Evolutionary conservation across 2,797 vertebrate genomes (phyloP), one percentile per base, ranked within the genome.

Genomic region (Selene dorsalis): DNA sequence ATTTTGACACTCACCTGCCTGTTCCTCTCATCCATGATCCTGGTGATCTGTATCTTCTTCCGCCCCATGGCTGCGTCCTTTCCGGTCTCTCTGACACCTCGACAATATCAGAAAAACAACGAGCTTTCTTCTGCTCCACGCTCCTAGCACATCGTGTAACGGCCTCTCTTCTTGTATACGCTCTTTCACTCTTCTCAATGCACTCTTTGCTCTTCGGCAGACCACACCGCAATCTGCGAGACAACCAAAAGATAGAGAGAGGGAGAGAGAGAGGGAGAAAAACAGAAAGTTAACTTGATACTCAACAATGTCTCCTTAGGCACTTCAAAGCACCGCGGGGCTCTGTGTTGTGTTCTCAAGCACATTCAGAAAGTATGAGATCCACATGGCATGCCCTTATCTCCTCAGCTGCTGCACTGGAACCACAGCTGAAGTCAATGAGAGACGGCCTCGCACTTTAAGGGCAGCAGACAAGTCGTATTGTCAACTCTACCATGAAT

Each of bases 31-130:
- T 99, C 98, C 97, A 99, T 97, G 95, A 99, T 99, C 95, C 98
- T 95, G 60, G 97, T 98, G 94, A 99, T 99, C 93, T 99, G 98
- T 95, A 99, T 99, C 97, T 99, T 99, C 96, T 99, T 99, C 87
- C 98, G 96, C 94, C 98, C 98, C 98, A 99, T 99, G 94, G 95
- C 97, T 77, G 84, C 80, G 79, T 93, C 93, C 93, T 93, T 94
- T 92, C 94, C 89, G 72, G 91, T 94, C 93, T 93, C 90, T 92
- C 95, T 95, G 94, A 93, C 95, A 95, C 94, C 95, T 95, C 95
- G 88, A 95, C 93, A 96, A 95, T 94, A 95, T 94, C 91, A 87
- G 90, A 94, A 94, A 95, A 96, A 95, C 94, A 94, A 95, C 85
- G 94, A 92, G 85, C 93, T 94, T 90, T 93, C 93, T 91, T 93